Conservation (phyloP, 2,888 invertebrate species). For the Aphidius colemani region DNA sequence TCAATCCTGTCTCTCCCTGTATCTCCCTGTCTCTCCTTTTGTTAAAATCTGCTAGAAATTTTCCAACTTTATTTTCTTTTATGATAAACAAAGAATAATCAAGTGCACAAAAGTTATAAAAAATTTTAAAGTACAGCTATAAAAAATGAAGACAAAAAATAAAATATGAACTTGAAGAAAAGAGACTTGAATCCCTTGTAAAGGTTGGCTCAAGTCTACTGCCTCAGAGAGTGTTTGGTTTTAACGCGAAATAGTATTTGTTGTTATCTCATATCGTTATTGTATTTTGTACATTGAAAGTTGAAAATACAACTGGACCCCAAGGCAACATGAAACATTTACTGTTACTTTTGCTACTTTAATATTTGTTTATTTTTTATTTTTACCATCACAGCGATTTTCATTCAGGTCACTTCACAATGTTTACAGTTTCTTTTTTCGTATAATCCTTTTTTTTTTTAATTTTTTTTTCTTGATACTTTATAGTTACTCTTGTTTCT, state of each 20-base stretch:
- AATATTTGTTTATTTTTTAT: not conserved
- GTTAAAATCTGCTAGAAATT: too few relatives aligned
- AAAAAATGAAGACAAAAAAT: not conserved
- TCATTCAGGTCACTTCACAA: conserved; percentile 27
- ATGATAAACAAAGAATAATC: too few relatives aligned
- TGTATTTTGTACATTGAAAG: conserved; percentile 45
- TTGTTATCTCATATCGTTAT: conserved; percentile 39
- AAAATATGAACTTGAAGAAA: not conserved
- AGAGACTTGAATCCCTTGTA: conserved; percentile 3
- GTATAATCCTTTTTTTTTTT: conserved; percentile 19
- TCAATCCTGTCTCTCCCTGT: too few relatives aligned
- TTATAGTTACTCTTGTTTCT: conserved; percentile 18
- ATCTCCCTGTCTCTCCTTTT: too few relatives aligned
- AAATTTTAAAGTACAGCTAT: too few relatives aligned
- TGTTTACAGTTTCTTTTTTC: conserved; percentile 23
- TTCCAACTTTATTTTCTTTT: too few relatives aligned
- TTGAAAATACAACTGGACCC: conserved; percentile 29
- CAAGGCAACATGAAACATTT: conserved; percentile 44
- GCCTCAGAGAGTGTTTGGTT: conserved; percentile 18
- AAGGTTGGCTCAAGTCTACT: not conserved
- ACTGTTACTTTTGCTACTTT: conserved; percentile 29
- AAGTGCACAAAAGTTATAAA: too few relatives aligned
- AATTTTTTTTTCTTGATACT: conserved; percentile 7
- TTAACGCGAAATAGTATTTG: not conserved
- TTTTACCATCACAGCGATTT: conserved; percentile 21